phyloP scores from a whole-genome alignment of 35 echinoderm and acorn worm genomes.

The Chiridota heheva region DNA sequence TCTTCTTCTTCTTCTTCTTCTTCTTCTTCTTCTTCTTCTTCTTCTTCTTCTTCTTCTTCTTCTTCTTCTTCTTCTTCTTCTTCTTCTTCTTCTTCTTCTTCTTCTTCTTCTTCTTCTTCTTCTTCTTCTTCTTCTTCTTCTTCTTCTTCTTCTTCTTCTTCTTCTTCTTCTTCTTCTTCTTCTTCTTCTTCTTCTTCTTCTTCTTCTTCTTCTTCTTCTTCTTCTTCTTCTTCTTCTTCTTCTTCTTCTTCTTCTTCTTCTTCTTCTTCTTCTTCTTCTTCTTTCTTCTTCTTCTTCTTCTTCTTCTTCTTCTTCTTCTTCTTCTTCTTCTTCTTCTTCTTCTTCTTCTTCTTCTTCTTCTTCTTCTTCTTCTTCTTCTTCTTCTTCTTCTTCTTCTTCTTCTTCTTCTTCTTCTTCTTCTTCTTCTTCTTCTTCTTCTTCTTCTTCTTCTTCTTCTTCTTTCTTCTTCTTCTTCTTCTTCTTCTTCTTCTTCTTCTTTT shows the following conservation, averaged over 20 bases:
- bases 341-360: constrained; percentile 35
- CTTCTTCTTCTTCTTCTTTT: constrained; percentile 24
- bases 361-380: constrained; percentile 36
- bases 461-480: constrained; percentile 47
- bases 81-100: constrained; percentile 31
- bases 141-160: constrained; percentile 47
- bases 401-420: constrained; percentile 35
- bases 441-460: not conserved
- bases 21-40: constrained; percentile 30
- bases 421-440: constrained; percentile 31
- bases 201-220: constrained; percentile 26
- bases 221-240: not conserved
- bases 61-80: constrained; percentile 34
- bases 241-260: not conserved
- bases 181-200: constrained; percentile 23
- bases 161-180: constrained; percentile 38
- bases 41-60: constrained; percentile 37
- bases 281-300: constrained; percentile 11
- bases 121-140: constrained; percentile 5
- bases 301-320: constrained; percentile 36
- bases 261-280: constrained; percentile 26
- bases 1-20: constrained; percentile 31
- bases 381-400: constrained; percentile 35
- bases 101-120: not conserved
- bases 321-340: constrained; percentile 35